A percentile compares a stretch with the other conserved stretches of the same genome.
Conservation (phyloP, 2,113 vertebrate species). For the Chaetura pelagica region DNA sequence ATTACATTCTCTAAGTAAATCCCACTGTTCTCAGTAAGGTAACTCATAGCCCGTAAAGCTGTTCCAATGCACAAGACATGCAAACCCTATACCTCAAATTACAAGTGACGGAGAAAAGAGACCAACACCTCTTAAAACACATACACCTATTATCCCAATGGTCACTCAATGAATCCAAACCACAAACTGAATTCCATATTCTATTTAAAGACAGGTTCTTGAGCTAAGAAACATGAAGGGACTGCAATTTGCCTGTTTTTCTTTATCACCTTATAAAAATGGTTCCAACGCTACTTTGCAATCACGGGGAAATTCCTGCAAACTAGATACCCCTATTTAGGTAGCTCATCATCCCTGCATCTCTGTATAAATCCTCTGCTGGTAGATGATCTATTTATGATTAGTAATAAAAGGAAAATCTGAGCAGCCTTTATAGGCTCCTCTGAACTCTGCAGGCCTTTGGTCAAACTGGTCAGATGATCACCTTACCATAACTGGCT, state of each 20-base stretch:
- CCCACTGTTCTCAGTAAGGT: background rate
- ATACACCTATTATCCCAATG: background rate
- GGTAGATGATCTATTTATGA: background rate
- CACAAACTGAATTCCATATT: background rate
- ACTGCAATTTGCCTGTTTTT: background rate
- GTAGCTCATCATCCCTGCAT: background rate
- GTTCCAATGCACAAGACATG: fast-evolving
- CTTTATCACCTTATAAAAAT: background rate
- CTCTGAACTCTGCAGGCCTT: background rate
- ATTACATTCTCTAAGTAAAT: background rate
- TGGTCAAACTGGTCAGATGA: background rate
- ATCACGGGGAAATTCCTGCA: background rate
- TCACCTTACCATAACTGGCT: fast-evolving
- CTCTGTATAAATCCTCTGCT: background rate
- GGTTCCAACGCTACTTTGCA: background rate
- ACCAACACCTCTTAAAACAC: background rate
- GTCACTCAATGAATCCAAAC: background rate
- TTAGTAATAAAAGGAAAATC: background rate
- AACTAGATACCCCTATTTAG: background rate
- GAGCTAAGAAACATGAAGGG: background rate
- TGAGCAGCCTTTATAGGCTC: background rate
- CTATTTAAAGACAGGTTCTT: background rate
- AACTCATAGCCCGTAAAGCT: background rate
- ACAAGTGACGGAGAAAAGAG: background rate
- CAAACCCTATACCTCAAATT: background rate